Conservation (phyloP, 1,140 invertebrate genomes). For the Drepana arcuata region DNA sequence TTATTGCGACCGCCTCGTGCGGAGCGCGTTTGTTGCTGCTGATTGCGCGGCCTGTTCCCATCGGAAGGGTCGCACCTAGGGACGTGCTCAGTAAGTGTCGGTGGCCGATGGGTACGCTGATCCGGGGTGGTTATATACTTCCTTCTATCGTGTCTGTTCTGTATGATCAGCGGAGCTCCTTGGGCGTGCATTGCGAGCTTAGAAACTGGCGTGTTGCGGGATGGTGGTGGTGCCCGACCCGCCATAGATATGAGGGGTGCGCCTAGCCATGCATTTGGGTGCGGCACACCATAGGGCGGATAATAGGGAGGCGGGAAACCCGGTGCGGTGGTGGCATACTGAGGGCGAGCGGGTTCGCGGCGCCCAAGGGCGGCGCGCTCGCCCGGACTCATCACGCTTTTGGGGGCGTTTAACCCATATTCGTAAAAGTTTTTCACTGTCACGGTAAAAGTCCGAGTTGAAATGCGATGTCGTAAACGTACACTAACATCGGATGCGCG, state of each 20-base stretch:
- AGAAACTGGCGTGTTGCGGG: conserved; percentile 69
- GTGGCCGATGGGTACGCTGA: conserved; percentile 47
- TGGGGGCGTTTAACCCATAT: conserved; percentile 66
- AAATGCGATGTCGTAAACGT: conserved; percentile 66
- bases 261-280: conserved; percentile 75
- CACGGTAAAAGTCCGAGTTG: conserved; percentile 54
- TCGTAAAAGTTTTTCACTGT: conserved; percentile 53
- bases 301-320: conserved; percentile 63
- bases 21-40: conserved; percentile 46
- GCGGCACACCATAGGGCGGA: conserved; percentile 57
- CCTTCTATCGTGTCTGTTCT: conserved; percentile 71
- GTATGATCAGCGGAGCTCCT: conserved; percentile 81
- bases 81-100: conserved; percentile 31
- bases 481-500: conserved; percentile 59
- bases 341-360: conserved; percentile 63
- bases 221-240: conserved; percentile 51
- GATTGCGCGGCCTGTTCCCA: conserved; percentile 47
- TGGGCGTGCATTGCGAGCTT: conserved; percentile 83
- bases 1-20: conserved; percentile 51
- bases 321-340: conserved; percentile 57
- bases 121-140: conserved; percentile 50
- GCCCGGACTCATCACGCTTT: conserved; percentile 61
- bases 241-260: conserved; percentile 80
- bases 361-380: conserved; percentile 64
- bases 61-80: conserved; percentile 37